phyloP scores from a whole-genome alignment of 2,888 invertebrate genomes.

The Lithodes maja region DNA sequence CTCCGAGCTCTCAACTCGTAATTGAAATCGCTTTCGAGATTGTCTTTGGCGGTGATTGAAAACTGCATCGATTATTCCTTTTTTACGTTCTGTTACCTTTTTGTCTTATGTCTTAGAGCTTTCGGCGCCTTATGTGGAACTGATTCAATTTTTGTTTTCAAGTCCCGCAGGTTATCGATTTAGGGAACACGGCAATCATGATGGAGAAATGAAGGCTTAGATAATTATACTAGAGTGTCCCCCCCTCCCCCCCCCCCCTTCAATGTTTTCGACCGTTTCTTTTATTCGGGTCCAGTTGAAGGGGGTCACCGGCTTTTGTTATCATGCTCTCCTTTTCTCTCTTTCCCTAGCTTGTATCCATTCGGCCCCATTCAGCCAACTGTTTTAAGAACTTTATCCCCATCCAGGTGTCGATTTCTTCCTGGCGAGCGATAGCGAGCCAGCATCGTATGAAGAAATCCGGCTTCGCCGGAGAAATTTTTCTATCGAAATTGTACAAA shows the following conservation, averaged over 20 bases:
- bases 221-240: not conserved
- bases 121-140: not conserved
- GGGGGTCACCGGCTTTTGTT: not conserved
- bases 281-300: not conserved
- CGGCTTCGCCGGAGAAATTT: no score
- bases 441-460: no score
- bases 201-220: not conserved
- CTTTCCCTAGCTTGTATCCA: no score
- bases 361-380: no score
- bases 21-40: slow-evolving; percentile 14
- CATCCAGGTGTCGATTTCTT: no score
- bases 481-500: no score
- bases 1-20: not conserved
- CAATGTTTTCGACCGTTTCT: not conserved
- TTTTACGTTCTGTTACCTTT: not conserved
- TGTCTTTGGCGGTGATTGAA: not conserved
- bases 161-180: slow-evolving; percentile 3
- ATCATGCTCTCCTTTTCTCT: no score
- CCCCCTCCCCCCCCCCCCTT: not conserved
- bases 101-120: not conserved
- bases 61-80: not conserved
- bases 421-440: no score
- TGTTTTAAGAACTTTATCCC: no score
- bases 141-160: slow-evolving; percentile 4
- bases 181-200: slow-evolving; percentile 2